phyloP scores from a whole-genome alignment of 1,140 invertebrate species.

The Trichonephila inaurata region DNA sequence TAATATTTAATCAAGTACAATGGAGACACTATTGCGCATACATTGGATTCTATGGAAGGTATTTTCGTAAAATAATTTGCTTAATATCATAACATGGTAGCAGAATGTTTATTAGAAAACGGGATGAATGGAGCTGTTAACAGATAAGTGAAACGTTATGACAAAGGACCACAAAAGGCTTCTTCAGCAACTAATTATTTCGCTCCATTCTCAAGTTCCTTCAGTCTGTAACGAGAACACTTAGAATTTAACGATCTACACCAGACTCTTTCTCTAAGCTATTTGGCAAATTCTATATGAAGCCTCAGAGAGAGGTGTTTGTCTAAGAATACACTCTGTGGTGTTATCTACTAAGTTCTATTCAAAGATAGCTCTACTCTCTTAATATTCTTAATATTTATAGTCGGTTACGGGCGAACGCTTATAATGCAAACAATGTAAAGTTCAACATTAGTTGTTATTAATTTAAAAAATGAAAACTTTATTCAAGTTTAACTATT shows the following conservation, averaged over 20 bases:
- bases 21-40: not conserved
- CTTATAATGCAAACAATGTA: too few species aligned
- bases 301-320: too few species aligned
- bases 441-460: too few species aligned
- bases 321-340: too few species aligned
- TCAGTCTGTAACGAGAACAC: not conserved
- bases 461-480: too few species aligned
- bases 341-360: too few species aligned
- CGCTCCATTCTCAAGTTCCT: not conserved
- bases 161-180: not conserved
- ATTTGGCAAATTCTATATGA: not conserved
- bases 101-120: conserved; percentile 44
- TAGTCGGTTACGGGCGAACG: too few species aligned
- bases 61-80: conserved; percentile 37
- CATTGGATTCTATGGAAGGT: not conserved
- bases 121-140: not conserved
- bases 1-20: not conserved
- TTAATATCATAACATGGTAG: not conserved
- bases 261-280: not conserved
- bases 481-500: too few species aligned
- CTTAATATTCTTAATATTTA: too few species aligned
- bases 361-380: too few species aligned
- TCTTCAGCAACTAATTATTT: conserved; percentile 32
- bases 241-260: not conserved
- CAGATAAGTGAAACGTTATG: too few species aligned